A percentile compares a stretch with the other conserved stretches of the same genome.
Evolutionary conservation across 2,113 vertebrate genomes (phyloP).

Genomic region (Grammomys surdaster): DNA sequence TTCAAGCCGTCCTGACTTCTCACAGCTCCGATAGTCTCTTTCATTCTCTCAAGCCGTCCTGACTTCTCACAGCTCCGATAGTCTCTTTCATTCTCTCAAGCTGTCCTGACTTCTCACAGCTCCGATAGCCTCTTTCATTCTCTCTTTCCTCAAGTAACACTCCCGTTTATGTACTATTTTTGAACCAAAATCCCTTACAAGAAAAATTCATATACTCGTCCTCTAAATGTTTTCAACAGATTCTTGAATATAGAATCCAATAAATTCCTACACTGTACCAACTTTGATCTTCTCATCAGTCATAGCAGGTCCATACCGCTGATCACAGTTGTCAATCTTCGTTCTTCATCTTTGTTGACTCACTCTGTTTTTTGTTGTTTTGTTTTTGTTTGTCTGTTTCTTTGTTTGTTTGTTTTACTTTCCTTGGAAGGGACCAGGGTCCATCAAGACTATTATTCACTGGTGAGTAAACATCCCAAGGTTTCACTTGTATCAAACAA

Average conservation of each 20-base stretch:
- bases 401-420: neutral
- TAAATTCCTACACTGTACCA: neutral
- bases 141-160: neutral
- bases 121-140: neutral
- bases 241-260: neutral
- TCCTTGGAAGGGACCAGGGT: neutral
- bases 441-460: neutral
- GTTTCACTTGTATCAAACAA: neutral
- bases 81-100: neutral
- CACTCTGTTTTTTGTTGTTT: neutral
- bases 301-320: neutral
- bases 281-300: neutral
- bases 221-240: neutral
- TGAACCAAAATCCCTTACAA: neutral
- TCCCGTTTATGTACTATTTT: neutral
- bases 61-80: neutral
- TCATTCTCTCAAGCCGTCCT: neutral
- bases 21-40: neutral
- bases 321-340: neutral
- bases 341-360: neutral
- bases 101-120: neutral
- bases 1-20: neutral
- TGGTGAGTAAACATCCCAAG: neutral
- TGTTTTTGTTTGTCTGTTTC: neutral
- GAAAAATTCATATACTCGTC: neutral